Evolutionary conservation across 2,888 invertebrate genomes (phyloP), one percentile per base, ranked within the genome.

Genomic region (Dinocampus coccinellae): DNA sequence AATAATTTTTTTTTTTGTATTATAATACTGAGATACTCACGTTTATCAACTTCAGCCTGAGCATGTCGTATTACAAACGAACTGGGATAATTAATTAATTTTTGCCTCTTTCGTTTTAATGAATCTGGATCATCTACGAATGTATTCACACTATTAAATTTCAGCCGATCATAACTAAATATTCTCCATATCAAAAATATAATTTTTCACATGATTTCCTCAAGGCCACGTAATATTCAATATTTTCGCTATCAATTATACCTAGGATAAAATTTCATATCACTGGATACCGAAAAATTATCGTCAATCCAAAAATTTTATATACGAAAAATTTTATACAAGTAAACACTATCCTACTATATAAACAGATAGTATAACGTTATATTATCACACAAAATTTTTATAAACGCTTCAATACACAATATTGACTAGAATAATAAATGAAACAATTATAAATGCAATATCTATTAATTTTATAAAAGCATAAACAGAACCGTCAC

Each of bases 101-200:
- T 90, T 85, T 89, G 88, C 84, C 90, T 88, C 85, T 91, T 91
- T 86, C 90, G 90, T 89, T 90, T 91, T 87, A 90, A 88, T 80
- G 88, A 88, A 85, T 89, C 90, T 82, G 90, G 90, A 89, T 91
- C 91, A 89, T 91, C 91, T 91, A 91, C 81, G 90, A 89, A 88
- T 68, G 61, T 68, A 57, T 63, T 55, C 16, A 16, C 76, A 82
- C 78, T 79, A 39, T 78, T 82, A 58, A 10, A 26, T n/a, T 24
- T 57, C n/a, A n/a, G 26, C 33, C 13, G 2, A 33, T 33, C 1
- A 58, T 3, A 34, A 33, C 10, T n/a, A 16, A 58, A 34, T 16
- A 13, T 26, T 22, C 10, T 13, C 1, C 3, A 33, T 7, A 20
- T 13, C n/a, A 29, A 22, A 57, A 57, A 58, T 29, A 58, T 16